phyloP scores from a whole-genome alignment of 2,888 invertebrate genomes.

The Dione juno region DNA sequence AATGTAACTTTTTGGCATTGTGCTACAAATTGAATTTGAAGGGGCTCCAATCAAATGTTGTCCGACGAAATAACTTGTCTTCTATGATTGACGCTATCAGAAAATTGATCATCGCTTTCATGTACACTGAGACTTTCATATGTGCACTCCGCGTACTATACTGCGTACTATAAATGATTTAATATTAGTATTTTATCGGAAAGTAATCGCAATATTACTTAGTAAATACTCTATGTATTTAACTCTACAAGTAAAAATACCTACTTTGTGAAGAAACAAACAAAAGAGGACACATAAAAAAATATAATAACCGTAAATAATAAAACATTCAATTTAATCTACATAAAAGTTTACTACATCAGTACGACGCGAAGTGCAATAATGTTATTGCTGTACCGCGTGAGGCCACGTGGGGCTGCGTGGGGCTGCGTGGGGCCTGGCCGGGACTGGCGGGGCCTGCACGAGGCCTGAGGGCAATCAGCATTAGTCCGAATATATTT shows the following conservation, averaged over 20 bases:
- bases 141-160: neutral
- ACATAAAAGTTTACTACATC: constrained; percentile 40
- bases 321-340: constrained; percentile 37
- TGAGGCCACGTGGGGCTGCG: constrained; percentile 48
- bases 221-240: neutral
- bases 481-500: constrained; percentile 81
- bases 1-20: constrained; percentile 57
- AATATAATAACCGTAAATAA: neutral
- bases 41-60: constrained; percentile 77
- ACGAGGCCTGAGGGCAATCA: constrained; percentile 64
- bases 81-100: constrained; percentile 77
- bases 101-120: constrained; percentile 70
- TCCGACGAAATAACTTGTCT: constrained; percentile 75
- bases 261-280: neutral
- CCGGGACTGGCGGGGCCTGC: constrained; percentile 51
- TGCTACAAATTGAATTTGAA: constrained; percentile 78
- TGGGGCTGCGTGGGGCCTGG: constrained; percentile 29
- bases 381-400: constrained; percentile 43
- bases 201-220: too few relatives aligned
- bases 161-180: neutral
- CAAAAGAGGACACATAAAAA: neutral
- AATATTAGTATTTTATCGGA: too few relatives aligned
- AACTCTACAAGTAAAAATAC: neutral
- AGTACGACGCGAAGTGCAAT: constrained; percentile 42
- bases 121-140: neutral